phyloP scores from a whole-genome alignment of 1,140 invertebrate species.

The Brachionus koreanus region DNA sequence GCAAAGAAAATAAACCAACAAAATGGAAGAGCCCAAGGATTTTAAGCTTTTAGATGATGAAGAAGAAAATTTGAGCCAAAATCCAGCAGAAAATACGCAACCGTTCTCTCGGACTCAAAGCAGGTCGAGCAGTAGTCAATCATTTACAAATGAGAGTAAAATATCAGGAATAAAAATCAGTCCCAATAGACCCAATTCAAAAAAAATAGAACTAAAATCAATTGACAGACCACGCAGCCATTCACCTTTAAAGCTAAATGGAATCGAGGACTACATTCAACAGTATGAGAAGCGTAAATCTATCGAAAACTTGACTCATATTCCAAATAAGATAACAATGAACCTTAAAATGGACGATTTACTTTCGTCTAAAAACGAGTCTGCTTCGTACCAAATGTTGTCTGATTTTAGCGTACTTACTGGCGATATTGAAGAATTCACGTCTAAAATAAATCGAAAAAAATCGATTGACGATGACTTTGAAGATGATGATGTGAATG shows the following conservation, averaged over 20 bases:
- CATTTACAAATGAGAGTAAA: not conserved
- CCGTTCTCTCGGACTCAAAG: not conserved
- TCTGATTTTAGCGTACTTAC: constrained; percentile 32
- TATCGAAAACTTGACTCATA: not conserved
- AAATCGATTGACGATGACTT: not conserved
- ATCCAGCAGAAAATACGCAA: not conserved
- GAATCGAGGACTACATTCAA: constrained; percentile 36
- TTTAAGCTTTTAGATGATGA: constrained; percentile 9
- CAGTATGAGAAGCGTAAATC: constrained; percentile 15
- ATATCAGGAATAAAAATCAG: not conserved
- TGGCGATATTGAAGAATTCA: constrained; percentile 34
- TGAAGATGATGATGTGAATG: not conserved
- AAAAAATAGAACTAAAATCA: constrained; percentile 34
- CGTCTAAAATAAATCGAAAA: not conserved
- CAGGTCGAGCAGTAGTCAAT: not conserved
- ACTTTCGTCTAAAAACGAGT: not conserved
- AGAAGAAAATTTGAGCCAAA: not conserved
- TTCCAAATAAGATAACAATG: constrained; percentile 29
- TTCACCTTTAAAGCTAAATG: constrained; percentile 27
- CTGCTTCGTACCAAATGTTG: constrained; percentile 26
- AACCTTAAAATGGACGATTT: constrained; percentile 43
- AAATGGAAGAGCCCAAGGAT: constrained; percentile 17
- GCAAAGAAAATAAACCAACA: not conserved
- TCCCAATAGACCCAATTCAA: not conserved
- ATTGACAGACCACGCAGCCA: constrained; percentile 28